These are phyloP conservation scores for Nomada goodeniana DNA, from an alignment of 2,888 invertebrate species.

Conservation along the genomic window DNA sequence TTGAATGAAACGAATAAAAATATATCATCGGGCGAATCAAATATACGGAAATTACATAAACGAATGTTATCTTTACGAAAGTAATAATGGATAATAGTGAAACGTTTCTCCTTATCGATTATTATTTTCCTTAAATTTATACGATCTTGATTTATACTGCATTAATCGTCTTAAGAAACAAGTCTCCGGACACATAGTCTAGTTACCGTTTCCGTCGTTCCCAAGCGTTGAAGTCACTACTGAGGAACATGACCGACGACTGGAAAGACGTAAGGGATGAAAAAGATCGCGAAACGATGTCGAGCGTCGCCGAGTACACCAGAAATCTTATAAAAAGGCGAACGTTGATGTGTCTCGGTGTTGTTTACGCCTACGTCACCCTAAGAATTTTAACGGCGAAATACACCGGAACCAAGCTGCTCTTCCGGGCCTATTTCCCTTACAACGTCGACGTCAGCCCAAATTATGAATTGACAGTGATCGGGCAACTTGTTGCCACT, in stretches of 20 bases:
- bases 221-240: conserved; percentile 47
- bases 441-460: conserved; percentile 50
- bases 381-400: conserved; percentile 6
- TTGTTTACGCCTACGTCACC: background rate
- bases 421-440: conserved; percentile 48
- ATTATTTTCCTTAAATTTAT: background rate
- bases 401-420: conserved; percentile 5
- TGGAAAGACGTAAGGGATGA: conserved; percentile 22
- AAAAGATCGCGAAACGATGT: conserved; percentile 33
- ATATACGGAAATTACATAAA: no score
- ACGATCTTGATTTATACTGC: no score
- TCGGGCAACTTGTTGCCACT: conserved; percentile 21
- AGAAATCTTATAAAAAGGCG: conserved; percentile 38
- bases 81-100: no score
- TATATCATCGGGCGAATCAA: no score
- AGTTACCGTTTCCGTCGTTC: background rate
- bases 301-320: background rate
- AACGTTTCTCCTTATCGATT: background rate
- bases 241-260: conserved; percentile 48
- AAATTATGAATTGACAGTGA: conserved; percentile 28
- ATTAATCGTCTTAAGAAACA: background rate
- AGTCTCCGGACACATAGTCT: background rate
- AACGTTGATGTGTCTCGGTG: background rate
- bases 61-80: no score
- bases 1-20: no score